Conservation (phyloP, 2,888 invertebrate genomes). For the Drosophila subquinaria region DNA sequence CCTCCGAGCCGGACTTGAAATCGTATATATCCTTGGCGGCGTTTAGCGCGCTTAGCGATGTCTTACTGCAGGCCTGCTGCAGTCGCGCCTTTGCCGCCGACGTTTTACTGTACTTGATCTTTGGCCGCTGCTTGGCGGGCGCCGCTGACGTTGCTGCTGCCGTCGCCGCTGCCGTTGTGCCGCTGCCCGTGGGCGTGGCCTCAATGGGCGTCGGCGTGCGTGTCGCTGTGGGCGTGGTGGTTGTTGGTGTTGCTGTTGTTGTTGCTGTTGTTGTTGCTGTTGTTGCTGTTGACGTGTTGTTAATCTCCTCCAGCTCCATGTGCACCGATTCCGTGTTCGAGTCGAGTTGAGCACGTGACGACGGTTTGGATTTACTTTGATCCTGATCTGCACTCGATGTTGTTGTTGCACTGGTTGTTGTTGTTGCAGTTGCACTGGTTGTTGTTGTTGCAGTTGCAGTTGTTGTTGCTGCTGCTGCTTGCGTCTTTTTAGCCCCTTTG, state of each 20-base stretch:
- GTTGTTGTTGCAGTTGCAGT: slow-evolving; percentile 1
- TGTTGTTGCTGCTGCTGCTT: slow-evolving; percentile 18
- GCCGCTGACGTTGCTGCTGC: not conserved
- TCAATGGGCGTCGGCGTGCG: slow-evolving; percentile 34
- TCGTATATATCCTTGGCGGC: slow-evolving; percentile 83
- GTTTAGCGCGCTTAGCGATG: slow-evolving; percentile 25
- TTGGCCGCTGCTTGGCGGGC: slow-evolving; percentile 59
- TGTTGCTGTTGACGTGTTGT: not conserved
- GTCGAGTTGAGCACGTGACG: slow-evolving; percentile 51
- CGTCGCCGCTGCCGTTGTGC: not conserved
- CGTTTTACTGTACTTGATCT: slow-evolving; percentile 69
- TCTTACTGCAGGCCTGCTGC: slow-evolving; percentile 51
- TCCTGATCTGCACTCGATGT: slow-evolving; percentile 1
- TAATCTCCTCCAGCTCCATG: slow-evolving; percentile 81
- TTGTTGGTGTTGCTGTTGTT: slow-evolving; percentile 22
- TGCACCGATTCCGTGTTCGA: slow-evolving; percentile 82
- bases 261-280: too few species aligned
- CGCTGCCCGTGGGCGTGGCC: slow-evolving; percentile 34
- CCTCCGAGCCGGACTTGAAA: slow-evolving; percentile 85
- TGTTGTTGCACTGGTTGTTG: not conserved
- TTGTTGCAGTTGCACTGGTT: not conserved
- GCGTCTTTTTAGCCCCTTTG: slow-evolving; percentile 44
- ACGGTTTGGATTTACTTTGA: not conserved
- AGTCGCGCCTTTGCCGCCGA: slow-evolving; percentile 64
- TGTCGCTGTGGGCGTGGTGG: slow-evolving; percentile 26